Evolutionary conservation across 1,140 invertebrate genomes (phyloP), one percentile per base, ranked within the genome.

Genomic region (Aphelinus atriplicis): DNA sequence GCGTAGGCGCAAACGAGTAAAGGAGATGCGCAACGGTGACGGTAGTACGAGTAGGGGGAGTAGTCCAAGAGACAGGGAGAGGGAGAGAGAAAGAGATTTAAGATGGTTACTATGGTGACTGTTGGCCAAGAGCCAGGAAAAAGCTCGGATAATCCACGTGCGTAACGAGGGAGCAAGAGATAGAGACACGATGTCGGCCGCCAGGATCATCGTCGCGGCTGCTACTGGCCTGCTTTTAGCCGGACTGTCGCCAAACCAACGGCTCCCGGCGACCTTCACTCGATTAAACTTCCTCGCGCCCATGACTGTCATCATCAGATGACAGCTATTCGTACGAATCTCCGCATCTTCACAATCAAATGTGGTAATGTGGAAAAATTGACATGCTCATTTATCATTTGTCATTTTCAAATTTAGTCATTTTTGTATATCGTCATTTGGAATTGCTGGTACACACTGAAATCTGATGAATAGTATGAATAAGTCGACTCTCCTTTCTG

Each of bases 91-190:
- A 76, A 74, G 77, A 83, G 80, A 78, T 83, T 84, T 84, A 84
- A 84, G 82, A 81, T 78, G 81, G 83, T 85, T 82, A 77, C 83
- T 75, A 84, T 84, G 83, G 83, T 80, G 80, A 85, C 82, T 77
- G 79, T 79, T 86, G 85, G 85, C 84, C 61, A 65, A 67, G 46
- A 26, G 84, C 84, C 84, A 86, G 80, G 76, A 81, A 82, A 83
- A 81, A 81, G 78, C 79, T 79, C 79, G 78, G 82, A 85, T 84
- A 82, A 85, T 84, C 80, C 79, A 67, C 70, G 77, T 53, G 51
- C 4, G 80, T 51, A 76, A 61, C 26, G 26, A 26, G 26, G 26
- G 26, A 26, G 26, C 26, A 26, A 26, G 26, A 26, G 26, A 26
- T 26, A 26, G 26, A 26, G 26, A 26, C 26, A 26, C 26, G 26